Base-by-base conservation (phyloP, 2,888 invertebrate genomes). In the Byasa hedistus region DNA sequence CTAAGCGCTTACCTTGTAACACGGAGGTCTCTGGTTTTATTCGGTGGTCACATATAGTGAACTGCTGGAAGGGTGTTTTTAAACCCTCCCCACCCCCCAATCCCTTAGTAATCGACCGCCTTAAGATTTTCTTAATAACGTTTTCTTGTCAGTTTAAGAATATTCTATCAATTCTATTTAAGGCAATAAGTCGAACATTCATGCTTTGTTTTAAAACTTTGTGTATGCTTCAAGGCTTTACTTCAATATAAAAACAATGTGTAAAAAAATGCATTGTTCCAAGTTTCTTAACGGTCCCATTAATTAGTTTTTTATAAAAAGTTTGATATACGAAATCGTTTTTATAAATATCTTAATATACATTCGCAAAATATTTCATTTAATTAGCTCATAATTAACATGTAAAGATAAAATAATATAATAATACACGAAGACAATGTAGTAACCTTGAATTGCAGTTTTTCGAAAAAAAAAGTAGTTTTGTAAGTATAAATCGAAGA, bases 381-480 rank as follows among this genome's bases (percentile, higher is more conserved):
- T n/a, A 54, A 39, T 57, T 52, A 54, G 23, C 44, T 52, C 61
- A 51, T 64, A n/a, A 58, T 58, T 63, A 51, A 51, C 57, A 24
- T 65, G 61, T 60, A 65, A 56, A 52, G 23, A 32, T 52, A 57
- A 64, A 57, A 32, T 51, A 57, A 3, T 54, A 39, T 58, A 58
- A 39, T 64, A 44, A 59, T 59, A 44, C n/a, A 57, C 52, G 15
- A 19, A 54, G n/a, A 19, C 22, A n/a, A 65, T 36, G 32, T 57
- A 44, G 22, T 27, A 66, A 63, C 66, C 66, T 66, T 63, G 66
- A 66, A 22, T 23, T 48, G 48, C 54, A 55, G 3, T 24, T 19
- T 44, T 36, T 27, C 4, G 2, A 1, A 48, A 58, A 66, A 65
- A 65, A 63, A 63, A 58, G 44, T 22, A 52, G 8, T 27, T 57